Conservation (phyloP, 2,888 invertebrate genomes). For the Molanna angustata region DNA sequence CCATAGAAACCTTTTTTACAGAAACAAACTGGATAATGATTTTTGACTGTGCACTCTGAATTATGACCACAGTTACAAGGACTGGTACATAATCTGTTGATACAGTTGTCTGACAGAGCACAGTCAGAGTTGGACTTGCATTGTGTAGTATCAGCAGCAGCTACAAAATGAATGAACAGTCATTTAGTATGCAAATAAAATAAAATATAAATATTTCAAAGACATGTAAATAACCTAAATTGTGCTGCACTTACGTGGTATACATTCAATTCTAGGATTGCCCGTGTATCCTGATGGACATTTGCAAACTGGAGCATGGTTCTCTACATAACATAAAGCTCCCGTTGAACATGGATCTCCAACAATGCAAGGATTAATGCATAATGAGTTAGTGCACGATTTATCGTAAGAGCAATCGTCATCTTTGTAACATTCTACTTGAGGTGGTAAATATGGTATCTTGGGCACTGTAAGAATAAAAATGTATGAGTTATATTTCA, state of each 20-base stretch:
- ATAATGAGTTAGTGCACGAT: conserved; percentile 72
- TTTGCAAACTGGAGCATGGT: conserved; percentile 72
- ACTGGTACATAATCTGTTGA: conserved; percentile 74
- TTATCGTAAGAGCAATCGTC: conserved; percentile 74
- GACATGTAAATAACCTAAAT: not conserved
- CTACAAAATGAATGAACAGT: conserved; percentile 42
- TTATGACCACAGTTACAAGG: conserved; percentile 85
- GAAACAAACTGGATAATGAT: conserved; percentile 83
- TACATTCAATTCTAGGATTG: conserved; percentile 67
- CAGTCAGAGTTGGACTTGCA: conserved; percentile 81
- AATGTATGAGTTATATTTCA: not conserved
- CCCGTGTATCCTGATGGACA: conserved; percentile 80
- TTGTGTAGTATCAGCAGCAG: conserved; percentile 62
- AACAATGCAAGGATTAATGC: conserved; percentile 72
- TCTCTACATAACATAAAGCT: conserved; percentile 78
- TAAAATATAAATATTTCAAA: conserved; percentile 1
- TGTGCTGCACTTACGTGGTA: conserved; percentile 66
- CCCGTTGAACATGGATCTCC: conserved; percentile 71
- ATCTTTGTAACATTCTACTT: conserved; percentile 72
- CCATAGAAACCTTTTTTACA: conserved; percentile 82
- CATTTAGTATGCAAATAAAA: conserved; percentile 3
- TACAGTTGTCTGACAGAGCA: conserved; percentile 76
- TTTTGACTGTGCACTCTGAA: conserved; percentile 76
- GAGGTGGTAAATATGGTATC: conserved; percentile 38
- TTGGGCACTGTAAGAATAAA: conserved; percentile 36